Percentiles rank a stretch among this genome's conserved stretches.
Conservation (phyloP, 1,140 invertebrate species). For the Cylas formicarius region DNA sequence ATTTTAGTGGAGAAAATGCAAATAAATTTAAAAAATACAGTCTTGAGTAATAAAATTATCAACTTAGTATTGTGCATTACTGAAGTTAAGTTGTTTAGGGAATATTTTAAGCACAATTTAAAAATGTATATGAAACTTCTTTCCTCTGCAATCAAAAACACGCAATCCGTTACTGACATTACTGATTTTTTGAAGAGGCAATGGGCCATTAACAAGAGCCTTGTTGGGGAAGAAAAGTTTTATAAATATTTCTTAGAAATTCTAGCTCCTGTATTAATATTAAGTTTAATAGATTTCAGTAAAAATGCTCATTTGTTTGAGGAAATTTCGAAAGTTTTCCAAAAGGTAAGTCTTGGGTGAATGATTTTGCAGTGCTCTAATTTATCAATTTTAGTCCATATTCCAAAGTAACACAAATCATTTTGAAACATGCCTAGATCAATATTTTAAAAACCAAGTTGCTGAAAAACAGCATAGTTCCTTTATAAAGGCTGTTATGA, state of each 20-base stretch:
- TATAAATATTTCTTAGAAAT: constrained; percentile 22
- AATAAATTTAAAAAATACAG: neutral
- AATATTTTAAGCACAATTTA: constrained; percentile 30
- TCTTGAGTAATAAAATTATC: constrained; percentile 11
- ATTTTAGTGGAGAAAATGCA: constrained; percentile 11
- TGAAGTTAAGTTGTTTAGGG: constrained; percentile 23
- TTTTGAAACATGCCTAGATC: constrained; percentile 22
- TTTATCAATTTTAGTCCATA: constrained; percentile 22
- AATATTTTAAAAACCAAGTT: constrained; percentile 19
- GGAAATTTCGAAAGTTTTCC: constrained; percentile 20
- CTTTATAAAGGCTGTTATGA: constrained; percentile 19
- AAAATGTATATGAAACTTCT: constrained; percentile 26
- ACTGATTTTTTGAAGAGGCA: constrained; percentile 20
- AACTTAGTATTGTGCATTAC: constrained; percentile 12
- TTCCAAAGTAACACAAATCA: constrained; percentile 23
- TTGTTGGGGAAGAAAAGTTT: constrained; percentile 24
- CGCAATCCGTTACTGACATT: constrained; percentile 11
- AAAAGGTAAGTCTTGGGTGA: constrained; percentile 28
- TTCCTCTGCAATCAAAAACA: constrained; percentile 10
- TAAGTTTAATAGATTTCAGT: constrained; percentile 17
- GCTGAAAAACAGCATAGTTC: constrained; percentile 15
- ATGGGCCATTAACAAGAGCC: constrained; percentile 20
- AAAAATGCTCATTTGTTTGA: constrained; percentile 23
- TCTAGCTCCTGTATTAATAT: constrained; percentile 18
- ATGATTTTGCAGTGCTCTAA: neutral